Base-by-base conservation (phyloP, 2,888 invertebrate species). In the Axea sp. region DNA sequence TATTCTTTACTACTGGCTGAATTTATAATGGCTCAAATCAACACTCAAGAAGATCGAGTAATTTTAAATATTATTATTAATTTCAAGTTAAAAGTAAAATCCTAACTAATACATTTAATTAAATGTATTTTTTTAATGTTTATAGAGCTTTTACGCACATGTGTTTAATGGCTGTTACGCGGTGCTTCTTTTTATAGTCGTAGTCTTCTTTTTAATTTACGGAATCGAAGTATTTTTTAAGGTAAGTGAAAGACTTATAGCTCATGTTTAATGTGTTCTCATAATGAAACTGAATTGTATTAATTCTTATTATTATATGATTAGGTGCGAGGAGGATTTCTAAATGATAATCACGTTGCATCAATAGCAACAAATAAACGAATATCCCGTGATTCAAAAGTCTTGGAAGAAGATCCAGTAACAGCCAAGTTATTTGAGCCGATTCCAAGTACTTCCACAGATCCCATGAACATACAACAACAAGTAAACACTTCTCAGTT, bases 161-260 rank as follows among this genome's bases (percentile, higher is more conserved):
- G 91, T 97, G 26, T 97, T 97, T 89, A 96, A 96, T 87, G 96
- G 96, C 7, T 95, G 95, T 87, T 97, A 97, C 86, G 97, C 97
- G 0, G 93, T 94, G n/a, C 90, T 97, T 47, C 91, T 97, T 69
- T 93, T 97, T 85, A 93, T 97, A 69, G 95, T 96, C 35, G 96
- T 97, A 64, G 91, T 96, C 8, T 96, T 97, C 89, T 97, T 97
- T 89, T 91, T 97, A 49, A 96, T 96, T 78, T 97, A 97, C 87
- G 97, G 97, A 41, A 95, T 97, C 11, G 96, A 97, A 89, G 96
- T 97, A 4, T 97, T 93, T 88, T 96, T 97, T 85, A 97, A 96
- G 92, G 95, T 95, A 51, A 55, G 28, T 17, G 3, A 19, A 19
- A 4, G 19, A 3, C 19, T n/a, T n/a, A n/a, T n/a, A n/a, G n/a